Evolutionary conservation across 2,888 invertebrate species (phyloP), one percentile per base, ranked within the genome.

Genomic region (Lamellibrachia columna): DNA sequence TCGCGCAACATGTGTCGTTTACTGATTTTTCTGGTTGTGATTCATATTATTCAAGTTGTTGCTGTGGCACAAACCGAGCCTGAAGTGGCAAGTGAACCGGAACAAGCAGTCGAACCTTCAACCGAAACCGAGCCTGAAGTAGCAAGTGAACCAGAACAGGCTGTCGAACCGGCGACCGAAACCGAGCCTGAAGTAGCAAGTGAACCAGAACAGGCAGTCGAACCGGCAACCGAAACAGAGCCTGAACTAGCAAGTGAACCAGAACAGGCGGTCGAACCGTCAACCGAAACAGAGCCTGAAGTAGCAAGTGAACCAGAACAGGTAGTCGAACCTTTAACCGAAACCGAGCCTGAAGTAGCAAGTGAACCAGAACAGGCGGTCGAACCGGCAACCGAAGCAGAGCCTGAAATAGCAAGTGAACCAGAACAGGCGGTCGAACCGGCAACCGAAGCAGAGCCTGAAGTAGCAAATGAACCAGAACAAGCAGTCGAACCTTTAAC

Each of bases 221-320:
- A 90, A 90, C 91, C 91, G 22, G 91, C 15, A 2, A 4, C n/a
- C 15, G 53, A 52, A 91, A 11, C 91, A 15, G 22, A n/a, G 22
- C 28, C 91, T 28, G 91, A 40, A 91, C 15, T 53, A 28, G 53
- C 91, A 52, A 52, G 15, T 91, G 53, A 91, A 91, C 91, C 91
- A 7, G 90, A 90, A 90, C 90, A 15, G n/a, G 90, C 92, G 7
- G 52, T 91, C n/a, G 93, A 93, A 93, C 90, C 93, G 53, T 92
- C 53, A 53, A 75, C 28, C 52, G 90, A 91, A 90, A 28, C 91
- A 90, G 92, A 53, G 55, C 15, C 90, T 11, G 92, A 92, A 52
- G 92, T 22, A 91, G 90, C 53, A 53, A 55, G 91, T 52, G 90
- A 40, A 90, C 40, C 90, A 58, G 92, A 92, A 91, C n/a, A 15